Conservation (phyloP, 2,888 invertebrate genomes). For the Hyposoter didymator region DNA sequence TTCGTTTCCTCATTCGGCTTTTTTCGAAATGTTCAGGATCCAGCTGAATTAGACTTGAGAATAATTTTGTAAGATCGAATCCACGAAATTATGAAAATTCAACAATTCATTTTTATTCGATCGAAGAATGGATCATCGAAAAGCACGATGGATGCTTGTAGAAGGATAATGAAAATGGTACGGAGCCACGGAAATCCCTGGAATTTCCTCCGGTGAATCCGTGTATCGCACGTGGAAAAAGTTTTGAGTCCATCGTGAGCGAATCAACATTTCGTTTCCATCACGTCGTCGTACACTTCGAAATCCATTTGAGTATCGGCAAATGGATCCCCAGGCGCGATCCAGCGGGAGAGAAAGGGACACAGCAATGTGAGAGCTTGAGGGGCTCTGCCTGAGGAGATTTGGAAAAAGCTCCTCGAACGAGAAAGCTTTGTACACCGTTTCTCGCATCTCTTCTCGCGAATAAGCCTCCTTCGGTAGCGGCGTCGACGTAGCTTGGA, state of each 20-base stretch:
- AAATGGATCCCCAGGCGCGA: constrained; percentile 39
- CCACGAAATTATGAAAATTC: neutral
- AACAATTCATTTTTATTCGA: neutral
- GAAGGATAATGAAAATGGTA: constrained; percentile 1
- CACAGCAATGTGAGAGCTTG: neutral
- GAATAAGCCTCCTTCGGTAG: constrained; percentile 51
- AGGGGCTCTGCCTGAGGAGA: constrained; percentile 41
- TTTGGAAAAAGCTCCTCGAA: constrained; percentile 61
- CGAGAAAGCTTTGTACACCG: constrained; percentile 65
- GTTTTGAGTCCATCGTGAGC: constrained; percentile 19
- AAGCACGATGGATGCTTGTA: neutral
- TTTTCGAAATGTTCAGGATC: no score
- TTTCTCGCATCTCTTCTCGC: constrained; percentile 34
- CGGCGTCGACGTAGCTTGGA: constrained; percentile 32
- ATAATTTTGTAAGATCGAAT: neutral
- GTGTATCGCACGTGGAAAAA: constrained; percentile 7
- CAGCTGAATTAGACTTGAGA: no score
- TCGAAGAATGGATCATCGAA: neutral
- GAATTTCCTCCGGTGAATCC: neutral
- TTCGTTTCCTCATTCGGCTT: no score
- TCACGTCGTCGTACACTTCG: constrained; percentile 30
- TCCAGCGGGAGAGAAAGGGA: constrained; percentile 1
- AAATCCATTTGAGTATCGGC: constrained; percentile 65
- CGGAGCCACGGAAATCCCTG: neutral
- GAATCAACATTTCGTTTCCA: constrained; percentile 40